Percentiles rank a stretch among this genome's conserved stretches.
phyloP scores from a whole-genome alignment of 2,113 vertebrate species.

The Phyllopteryx taeniolatus region DNA sequence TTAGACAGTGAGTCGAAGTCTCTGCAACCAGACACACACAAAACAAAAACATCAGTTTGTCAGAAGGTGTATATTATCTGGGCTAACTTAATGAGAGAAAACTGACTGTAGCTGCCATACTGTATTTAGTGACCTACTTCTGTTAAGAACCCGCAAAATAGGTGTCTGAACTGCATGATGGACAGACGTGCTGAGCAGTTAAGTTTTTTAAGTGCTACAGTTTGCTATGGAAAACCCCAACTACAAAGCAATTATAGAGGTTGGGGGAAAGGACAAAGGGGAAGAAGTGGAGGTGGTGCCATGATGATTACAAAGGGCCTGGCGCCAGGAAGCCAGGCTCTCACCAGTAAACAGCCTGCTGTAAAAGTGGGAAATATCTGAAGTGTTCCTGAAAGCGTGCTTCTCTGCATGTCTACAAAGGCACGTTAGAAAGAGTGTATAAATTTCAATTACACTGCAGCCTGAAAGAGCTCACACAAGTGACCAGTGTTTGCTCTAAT shows the following conservation, averaged over 20 bases:
- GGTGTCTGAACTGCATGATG: conserved; percentile 21
- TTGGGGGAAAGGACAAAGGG: conserved; percentile 28
- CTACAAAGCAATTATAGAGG: conserved; percentile 14
- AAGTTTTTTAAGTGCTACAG: conserved; percentile 7
- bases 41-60: background rate
- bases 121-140: conserved; percentile 35
- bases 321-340: conserved; percentile 34
- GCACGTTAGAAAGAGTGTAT: conserved; percentile 7
- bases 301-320: conserved; percentile 58
- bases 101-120: background rate
- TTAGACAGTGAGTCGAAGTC: conserved; percentile 92
- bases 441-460: conserved; percentile 16
- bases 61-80: background rate
- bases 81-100: background rate
- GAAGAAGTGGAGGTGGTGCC: conserved; percentile 20
- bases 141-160: conserved; percentile 31
- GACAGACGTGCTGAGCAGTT: conserved; percentile 6
- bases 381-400: conserved; percentile 27
- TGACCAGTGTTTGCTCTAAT: conserved; percentile 65
- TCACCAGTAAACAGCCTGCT: conserved; percentile 64
- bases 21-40: conserved; percentile 73
- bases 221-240: conserved; percentile 1
- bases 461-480: conserved; percentile 56
- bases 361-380: conserved; percentile 56
- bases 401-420: conserved; percentile 10